These are phyloP conservation scores for Sciurus carolinensis DNA, from an alignment of 2,797 vertebrate genomes.

Conservation along the genomic window DNA sequence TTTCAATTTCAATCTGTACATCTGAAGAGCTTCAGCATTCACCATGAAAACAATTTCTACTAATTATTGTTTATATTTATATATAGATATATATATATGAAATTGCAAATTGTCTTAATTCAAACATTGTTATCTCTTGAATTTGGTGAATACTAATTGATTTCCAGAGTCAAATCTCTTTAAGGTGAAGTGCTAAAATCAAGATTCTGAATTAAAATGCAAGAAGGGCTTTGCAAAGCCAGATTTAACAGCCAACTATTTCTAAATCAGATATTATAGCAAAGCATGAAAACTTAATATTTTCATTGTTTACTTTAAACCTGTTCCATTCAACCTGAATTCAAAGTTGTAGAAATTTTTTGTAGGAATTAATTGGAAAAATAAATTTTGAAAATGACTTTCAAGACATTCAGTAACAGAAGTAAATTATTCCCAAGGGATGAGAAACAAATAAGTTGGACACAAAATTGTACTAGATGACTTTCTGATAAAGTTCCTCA, in stretches of 20 bases:
- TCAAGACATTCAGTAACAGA: neutral
- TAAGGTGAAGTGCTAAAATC: slow-evolving; percentile 1
- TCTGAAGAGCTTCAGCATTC: neutral
- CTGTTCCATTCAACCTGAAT: neutral
- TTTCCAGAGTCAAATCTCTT: neutral
- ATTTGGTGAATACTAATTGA: neutral
- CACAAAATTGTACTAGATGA: neutral
- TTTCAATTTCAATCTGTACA: neutral
- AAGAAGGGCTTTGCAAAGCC: neutral
- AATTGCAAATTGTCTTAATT: neutral
- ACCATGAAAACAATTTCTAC: neutral
- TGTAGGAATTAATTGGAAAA: neutral
- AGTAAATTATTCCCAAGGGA: neutral
- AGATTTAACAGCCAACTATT: slow-evolving; percentile 24
- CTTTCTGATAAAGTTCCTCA: neutral
- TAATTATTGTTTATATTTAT: neutral
- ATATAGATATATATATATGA: neutral
- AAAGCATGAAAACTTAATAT: neutral
- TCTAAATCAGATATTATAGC: neutral
- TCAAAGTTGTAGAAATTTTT: neutral
- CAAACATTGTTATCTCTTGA: neutral
- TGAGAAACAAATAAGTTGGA: neutral
- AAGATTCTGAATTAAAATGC: neutral
- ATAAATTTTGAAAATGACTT: neutral
- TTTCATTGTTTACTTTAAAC: neutral